Conservation (phyloP, 2,113 vertebrate species). For the Symphodus melops region DNA sequence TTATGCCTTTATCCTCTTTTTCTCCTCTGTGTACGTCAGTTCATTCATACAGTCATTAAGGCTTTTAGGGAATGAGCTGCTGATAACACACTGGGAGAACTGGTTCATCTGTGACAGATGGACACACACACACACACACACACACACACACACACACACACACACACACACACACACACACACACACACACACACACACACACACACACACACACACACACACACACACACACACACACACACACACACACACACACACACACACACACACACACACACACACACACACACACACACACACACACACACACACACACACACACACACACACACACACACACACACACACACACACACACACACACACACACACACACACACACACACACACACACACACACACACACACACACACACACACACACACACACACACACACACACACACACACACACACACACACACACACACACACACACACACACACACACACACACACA, state of each 20-base stretch:
- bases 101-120: slow-evolving; percentile 58
- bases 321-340: slow-evolving; percentile 7
- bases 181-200: background rate
- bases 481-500: slow-evolving; percentile 5
- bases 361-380: slow-evolving; percentile 7
- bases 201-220: slow-evolving; percentile 5
- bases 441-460: slow-evolving; percentile 5
- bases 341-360: slow-evolving; percentile 7
- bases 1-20: slow-evolving; percentile 50
- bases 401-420: background rate
- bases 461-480: slow-evolving; percentile 3
- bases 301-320: background rate
- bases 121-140: slow-evolving; percentile 9
- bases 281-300: background rate
- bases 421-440: background rate
- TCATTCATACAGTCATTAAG: slow-evolving; percentile 39
- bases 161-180: background rate
- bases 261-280: background rate
- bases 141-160: slow-evolving; percentile 1
- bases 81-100: slow-evolving; percentile 40
- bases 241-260: slow-evolving; percentile 8
- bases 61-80: slow-evolving; percentile 69
- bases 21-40: background rate
- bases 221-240: slow-evolving; percentile 7
- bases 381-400: slow-evolving; percentile 1